These are phyloP conservation scores for Paradisaea rubra DNA, from an alignment of 2,113 vertebrate species.

Conservation along the genomic window DNA sequence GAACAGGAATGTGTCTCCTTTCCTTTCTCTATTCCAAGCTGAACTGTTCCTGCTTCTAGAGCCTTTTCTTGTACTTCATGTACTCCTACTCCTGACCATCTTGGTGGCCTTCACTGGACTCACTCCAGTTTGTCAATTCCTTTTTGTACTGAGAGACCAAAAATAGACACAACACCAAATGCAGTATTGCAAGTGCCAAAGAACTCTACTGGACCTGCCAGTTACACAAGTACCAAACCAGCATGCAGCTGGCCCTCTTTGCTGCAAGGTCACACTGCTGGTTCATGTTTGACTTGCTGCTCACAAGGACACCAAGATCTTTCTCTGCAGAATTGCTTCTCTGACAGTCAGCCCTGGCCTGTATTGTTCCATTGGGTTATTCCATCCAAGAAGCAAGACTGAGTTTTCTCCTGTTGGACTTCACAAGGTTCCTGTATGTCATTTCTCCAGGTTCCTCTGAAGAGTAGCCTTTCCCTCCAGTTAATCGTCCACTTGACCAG, in stretches of 20 bases:
- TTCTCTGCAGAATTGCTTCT: neutral
- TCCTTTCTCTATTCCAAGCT: neutral
- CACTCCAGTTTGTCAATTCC: neutral
- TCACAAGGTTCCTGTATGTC: neutral
- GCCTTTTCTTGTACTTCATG: neutral
- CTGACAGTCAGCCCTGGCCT: neutral
- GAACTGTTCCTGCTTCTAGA: neutral
- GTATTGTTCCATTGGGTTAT: neutral
- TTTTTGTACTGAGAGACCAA: neutral
- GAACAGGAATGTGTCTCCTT: neutral
- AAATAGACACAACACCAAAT: neutral
- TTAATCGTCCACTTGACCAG: neutral
- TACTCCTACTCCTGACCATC: neutral
- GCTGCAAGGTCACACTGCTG: neutral
- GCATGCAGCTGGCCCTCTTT: neutral
- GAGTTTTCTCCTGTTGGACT: neutral
- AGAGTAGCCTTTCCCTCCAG: neutral
- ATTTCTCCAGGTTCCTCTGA: neutral
- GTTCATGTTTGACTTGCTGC: neutral
- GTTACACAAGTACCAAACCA: neutral
- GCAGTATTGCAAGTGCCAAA: neutral
- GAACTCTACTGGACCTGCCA: neutral
- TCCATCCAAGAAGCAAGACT: neutral
- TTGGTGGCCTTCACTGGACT: neutral
- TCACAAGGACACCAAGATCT: neutral